These are phyloP conservation scores for Junco hyemalis DNA, from an alignment of 2,113 vertebrate genomes.

Conservation along the genomic window DNA sequence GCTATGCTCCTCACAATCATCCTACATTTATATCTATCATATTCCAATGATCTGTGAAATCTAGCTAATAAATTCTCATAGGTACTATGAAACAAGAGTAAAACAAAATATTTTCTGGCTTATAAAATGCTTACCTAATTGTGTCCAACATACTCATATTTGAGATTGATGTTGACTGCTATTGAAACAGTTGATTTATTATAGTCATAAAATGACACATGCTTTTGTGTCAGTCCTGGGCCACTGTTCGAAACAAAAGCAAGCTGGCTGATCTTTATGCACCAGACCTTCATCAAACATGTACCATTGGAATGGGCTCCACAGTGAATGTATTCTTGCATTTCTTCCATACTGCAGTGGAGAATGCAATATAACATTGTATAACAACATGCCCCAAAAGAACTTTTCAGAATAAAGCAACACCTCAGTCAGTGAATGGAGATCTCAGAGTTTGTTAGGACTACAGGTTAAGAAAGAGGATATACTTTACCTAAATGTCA, in stretches of 20 bases:
- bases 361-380: neutral
- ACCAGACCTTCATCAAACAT: neutral
- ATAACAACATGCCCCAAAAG: neutral
- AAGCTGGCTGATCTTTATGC: neutral
- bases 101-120: neutral
- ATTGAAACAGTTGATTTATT: neutral
- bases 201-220: neutral
- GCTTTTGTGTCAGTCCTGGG: neutral
- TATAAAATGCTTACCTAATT: neutral
- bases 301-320: neutral
- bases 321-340: neutral
- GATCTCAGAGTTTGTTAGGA: neutral
- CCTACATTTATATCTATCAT: neutral
- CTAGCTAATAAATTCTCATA: neutral
- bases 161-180: neutral
- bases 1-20: neutral
- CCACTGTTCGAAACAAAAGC: neutral
- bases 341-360: neutral
- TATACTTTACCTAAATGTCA: neutral
- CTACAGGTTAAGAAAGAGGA: neutral
- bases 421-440: neutral
- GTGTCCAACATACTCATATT: neutral
- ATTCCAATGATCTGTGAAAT: neutral
- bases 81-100: neutral
- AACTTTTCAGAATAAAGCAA: neutral